These are phyloP conservation scores for Melanotaenia maccullochi DNA, from an alignment of 2,797 vertebrate species.

Conservation along the genomic window DNA sequence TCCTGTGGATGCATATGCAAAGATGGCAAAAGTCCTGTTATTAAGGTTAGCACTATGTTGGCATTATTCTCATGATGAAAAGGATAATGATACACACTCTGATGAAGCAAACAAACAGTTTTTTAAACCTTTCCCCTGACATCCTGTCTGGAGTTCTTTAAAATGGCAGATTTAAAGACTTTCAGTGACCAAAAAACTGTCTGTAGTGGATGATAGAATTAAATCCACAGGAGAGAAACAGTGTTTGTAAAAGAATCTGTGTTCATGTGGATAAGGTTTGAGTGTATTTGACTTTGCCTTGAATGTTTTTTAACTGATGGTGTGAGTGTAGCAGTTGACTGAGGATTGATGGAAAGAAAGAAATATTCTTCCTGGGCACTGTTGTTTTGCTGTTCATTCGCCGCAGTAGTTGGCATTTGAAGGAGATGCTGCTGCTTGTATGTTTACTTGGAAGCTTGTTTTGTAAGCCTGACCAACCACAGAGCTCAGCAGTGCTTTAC, in stretches of 20 bases:
- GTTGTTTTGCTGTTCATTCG: constrained; percentile 5
- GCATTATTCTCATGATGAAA: too few relatives aligned
- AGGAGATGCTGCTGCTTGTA: neutral
- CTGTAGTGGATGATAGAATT: neutral
- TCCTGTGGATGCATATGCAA: too few relatives aligned
- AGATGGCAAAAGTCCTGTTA: too few relatives aligned
- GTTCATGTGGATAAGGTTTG: neutral
- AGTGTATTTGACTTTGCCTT: constrained; percentile 7
- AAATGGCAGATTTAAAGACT: neutral
- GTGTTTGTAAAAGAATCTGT: too few relatives aligned
- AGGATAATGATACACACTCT: too few relatives aligned
- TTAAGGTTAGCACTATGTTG: too few relatives aligned
- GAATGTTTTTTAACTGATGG: constrained; percentile 8
- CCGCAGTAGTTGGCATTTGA: constrained; percentile 1
- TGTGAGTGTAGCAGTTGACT: constrained; percentile 3
- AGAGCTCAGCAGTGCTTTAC: neutral
- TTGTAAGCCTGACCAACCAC: neutral
- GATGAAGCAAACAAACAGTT: neutral
- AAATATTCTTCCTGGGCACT: neutral
- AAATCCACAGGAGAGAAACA: neutral
- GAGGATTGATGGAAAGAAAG: neutral
- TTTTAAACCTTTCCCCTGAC: neutral
- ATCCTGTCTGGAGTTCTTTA: neutral
- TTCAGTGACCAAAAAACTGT: neutral
- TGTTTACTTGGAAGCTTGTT: too few relatives aligned